Percentiles rank a stretch among this genome's conserved stretches.
phyloP scores from a whole-genome alignment of 1,140 invertebrate genomes.

The Dreissena rostriformis region DNA sequence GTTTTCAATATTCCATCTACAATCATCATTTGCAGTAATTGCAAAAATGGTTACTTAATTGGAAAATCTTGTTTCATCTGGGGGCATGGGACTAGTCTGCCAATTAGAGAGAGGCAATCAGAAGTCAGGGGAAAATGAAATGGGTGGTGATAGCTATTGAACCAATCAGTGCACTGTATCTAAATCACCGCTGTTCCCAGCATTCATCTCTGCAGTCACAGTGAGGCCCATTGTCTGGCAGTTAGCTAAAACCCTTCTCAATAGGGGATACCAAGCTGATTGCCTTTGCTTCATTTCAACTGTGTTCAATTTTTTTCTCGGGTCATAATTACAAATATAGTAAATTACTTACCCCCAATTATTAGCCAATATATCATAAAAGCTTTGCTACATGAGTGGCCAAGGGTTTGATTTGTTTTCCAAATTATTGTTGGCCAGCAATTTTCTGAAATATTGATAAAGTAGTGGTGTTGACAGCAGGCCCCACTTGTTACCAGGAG shows the following conservation, averaged over 20 bases:
- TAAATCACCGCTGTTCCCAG: conserved; percentile 39
- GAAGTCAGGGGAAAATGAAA: conserved; percentile 46
- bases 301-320: background rate
- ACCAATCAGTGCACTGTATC: conserved; percentile 51
- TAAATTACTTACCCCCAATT: conserved; percentile 58
- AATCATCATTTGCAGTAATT: conserved; percentile 57
- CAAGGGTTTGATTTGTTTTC: conserved; percentile 49
- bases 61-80: conserved; percentile 50
- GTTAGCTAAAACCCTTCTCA: no score
- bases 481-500: conserved; percentile 37
- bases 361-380: conserved; percentile 55
- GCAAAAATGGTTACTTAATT: conserved; percentile 52
- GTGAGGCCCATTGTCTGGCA: no score
- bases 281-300: no score
- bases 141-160: conserved; percentile 51
- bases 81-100: conserved; percentile 32
- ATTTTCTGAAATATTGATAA: conserved; percentile 60
- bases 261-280: no score
- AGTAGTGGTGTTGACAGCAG: conserved; percentile 55
- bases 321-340: conserved; percentile 29
- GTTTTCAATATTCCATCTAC: conserved; percentile 56
- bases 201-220: background rate
- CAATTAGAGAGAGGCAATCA: conserved; percentile 55
- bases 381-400: conserved; percentile 33
- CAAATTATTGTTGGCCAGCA: conserved; percentile 42